Evolutionary conservation across 2,113 vertebrate genomes (phyloP), one percentile per base, ranked within the genome.

Genomic region (Syrrhaptes paradoxus): DNA sequence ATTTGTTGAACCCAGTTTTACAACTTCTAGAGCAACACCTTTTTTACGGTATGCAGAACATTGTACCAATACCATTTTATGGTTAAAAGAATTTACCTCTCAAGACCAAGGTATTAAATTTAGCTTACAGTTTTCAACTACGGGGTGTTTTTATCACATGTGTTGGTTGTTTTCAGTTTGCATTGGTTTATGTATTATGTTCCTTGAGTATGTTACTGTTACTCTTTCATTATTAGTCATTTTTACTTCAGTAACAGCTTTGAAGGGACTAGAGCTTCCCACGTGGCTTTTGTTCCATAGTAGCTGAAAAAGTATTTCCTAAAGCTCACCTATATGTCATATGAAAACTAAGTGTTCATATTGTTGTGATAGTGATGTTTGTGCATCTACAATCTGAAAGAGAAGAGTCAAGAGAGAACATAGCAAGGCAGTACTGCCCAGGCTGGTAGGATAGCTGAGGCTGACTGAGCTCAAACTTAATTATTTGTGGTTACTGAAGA

Each of bases 281-380:
- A 9, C 51, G 36, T 70, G 26, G 38, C 12, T 51, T 18, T 19
- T 3, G 2, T 7, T 63, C 58, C 38, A 24, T 11, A 48, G 13
- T 7, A 61, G 26, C 41, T n/a, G 10, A 28, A 13, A 57, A 79
- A 32, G 11, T 31, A 26, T 17, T 70, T 79, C 16, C 22, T 34
- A 22, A 63, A 58, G 19, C 26, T 82, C 43, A 76, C 6, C 9
- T 49, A 25, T 6, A 15, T 6, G 12, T 5, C 22, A 46, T 21
- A 45, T 0, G 7, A 78, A 65, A 45, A 13, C 8, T 21, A 31
- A 63, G 5, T 6, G 4, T 26, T 70, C 20, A 13, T n/a, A 10
- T 3, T 11, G 7, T 48, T 61, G n/a, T 24, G 46, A 18, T 45
- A 38, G 3, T 0, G 0, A 1, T 6, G 6, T 43, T 49, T 67